phyloP scores from a whole-genome alignment of 92 coral and sea anemone genomes.

The Isaurus tuberculatus region DNA sequence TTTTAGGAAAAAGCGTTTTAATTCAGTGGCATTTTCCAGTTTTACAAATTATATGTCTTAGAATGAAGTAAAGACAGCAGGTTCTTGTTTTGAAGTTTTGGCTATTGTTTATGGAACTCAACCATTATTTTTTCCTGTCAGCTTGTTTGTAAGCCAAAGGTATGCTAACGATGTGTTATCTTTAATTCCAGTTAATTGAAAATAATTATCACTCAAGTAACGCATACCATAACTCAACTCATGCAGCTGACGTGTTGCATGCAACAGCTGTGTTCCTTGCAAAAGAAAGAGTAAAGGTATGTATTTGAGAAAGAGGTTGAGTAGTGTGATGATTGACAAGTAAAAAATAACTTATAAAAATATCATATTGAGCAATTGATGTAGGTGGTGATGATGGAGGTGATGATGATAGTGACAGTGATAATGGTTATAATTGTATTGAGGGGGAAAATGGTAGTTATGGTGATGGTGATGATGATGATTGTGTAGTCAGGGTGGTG shows the following conservation, averaged over 20 bases:
- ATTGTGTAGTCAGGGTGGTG: not conserved
- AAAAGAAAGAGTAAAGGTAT: conserved; percentile 96
- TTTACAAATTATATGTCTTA: too few relatives aligned
- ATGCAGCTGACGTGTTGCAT: conserved; percentile 98
- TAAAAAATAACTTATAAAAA: too few relatives aligned
- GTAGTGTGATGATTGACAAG: too few relatives aligned
- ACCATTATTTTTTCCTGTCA: not conserved
- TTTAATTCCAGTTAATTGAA: conserved; percentile 86
- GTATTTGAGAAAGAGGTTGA: not conserved
- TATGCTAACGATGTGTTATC: not conserved
- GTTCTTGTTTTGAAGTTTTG: too few relatives aligned
- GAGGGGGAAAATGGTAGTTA: not conserved
- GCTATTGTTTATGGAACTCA: too few relatives aligned
- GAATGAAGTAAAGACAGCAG: too few relatives aligned
- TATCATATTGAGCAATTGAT: too few relatives aligned
- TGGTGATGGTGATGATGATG: not conserved
- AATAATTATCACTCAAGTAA: conserved; percentile 91
- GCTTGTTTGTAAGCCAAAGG: too few relatives aligned
- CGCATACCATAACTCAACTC: conserved; percentile 98
- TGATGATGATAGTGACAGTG: not conserved
- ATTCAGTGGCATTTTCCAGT: too few relatives aligned
- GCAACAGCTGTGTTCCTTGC: conserved; percentile 96
- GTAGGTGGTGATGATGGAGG: too few relatives aligned
- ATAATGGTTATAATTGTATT: not conserved
- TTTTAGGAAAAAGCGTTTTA: too few relatives aligned